phyloP scores from a whole-genome alignment of 2,113 vertebrate species.

The Mandrillus leucophaeus region DNA sequence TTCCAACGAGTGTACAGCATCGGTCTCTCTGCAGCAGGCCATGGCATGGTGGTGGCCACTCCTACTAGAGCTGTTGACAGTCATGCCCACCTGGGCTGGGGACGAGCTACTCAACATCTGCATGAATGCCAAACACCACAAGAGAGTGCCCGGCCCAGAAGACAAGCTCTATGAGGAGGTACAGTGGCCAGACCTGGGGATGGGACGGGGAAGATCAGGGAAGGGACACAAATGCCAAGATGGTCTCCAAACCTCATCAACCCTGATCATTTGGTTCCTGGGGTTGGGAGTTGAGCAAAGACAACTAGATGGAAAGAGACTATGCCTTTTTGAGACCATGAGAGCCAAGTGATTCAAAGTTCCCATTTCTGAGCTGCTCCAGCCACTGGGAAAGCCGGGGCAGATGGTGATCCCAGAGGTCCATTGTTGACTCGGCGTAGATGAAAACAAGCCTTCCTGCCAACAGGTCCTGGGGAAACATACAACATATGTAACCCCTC shows the following conservation, averaged over 20 bases:
- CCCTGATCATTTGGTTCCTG: not conserved
- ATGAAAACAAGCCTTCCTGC: not conserved
- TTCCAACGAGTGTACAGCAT: not conserved
- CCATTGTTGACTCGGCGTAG: not conserved
- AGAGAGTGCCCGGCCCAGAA: slow-evolving; percentile 88
- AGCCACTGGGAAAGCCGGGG: not conserved
- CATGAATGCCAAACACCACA: slow-evolving; percentile 92
- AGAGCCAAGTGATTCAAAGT: not conserved
- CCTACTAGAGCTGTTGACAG: slow-evolving; percentile 72
- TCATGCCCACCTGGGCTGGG: not conserved
- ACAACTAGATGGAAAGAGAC: not conserved
- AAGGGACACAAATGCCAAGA: not conserved
- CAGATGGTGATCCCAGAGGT: not conserved
- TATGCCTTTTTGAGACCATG: not conserved
- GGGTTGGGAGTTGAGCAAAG: not conserved
- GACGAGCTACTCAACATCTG: slow-evolving; percentile 88
- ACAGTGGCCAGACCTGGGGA: not conserved
- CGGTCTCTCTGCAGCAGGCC: not conserved
- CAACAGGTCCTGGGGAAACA: not conserved
- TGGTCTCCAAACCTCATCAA: not conserved
- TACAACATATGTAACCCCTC: not conserved
- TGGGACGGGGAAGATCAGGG: not conserved
- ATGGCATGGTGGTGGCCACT: slow-evolving; percentile 65
- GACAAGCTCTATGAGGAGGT: slow-evolving; percentile 77
- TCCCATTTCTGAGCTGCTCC: not conserved